Evolutionary conservation across 2,113 vertebrate genomes (phyloP), one percentile per base, ranked within the genome.

Genomic region (Catagonus wagneri): DNA sequence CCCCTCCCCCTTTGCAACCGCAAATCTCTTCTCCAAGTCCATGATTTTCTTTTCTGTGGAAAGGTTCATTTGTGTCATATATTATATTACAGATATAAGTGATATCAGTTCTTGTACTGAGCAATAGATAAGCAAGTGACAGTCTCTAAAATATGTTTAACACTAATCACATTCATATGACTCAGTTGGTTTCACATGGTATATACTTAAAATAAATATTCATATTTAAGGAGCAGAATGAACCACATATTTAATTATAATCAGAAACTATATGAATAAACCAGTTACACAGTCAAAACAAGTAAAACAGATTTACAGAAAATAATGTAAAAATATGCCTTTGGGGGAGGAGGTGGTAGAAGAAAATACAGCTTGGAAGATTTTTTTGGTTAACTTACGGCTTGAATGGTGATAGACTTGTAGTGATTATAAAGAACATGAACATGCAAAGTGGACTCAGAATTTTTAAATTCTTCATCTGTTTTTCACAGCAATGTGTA

Each of bases 251-350:
- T 76, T 94, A 95, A 88, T 83, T 92, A 93, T 58, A 92, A 81
- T 75, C 65, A 72, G 10, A 97, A 95, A 80, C 54, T 95, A 56
- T 32, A 72, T 52, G n/a, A 97, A 98, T 75, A 50, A 94, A 97
- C 22, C 2, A 87, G 61, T 96, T 93, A 61, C n/a, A 83, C 4
- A 92, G 7, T 68, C 6, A 97, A 97, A 96, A 95, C 29, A 13
- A 96, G 95, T 83, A 32, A 72, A 88, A n/a, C 4, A 94, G 89
- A 69, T 76, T 34, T n/a, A 96, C 3, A 94, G 27, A 74, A 92
- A 94, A 75, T 65, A 96, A 90, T 23, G 56, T 34, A 1, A 89
- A 87, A 9, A 22, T 89, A 0, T 78, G 10, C 32, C 14, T 65
- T 39, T 92, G 68, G 83, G 81, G 89, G 14, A 54, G 56, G 63